These are phyloP conservation scores for Neria commutata DNA, from an alignment of 2,888 invertebrate genomes.

Conservation along the genomic window DNA sequence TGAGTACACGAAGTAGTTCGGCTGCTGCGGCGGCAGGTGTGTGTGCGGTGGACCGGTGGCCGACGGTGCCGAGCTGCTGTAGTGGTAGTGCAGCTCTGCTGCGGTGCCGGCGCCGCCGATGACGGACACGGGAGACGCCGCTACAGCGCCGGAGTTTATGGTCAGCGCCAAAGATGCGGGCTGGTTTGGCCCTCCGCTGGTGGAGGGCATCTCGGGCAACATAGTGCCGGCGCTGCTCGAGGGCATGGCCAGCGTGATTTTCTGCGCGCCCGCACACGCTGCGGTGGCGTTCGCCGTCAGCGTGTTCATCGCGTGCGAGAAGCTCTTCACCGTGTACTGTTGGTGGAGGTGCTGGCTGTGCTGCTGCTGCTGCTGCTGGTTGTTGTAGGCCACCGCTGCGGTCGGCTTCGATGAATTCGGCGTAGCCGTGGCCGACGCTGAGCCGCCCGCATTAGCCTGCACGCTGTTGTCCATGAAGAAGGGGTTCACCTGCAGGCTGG, in stretches of 20 bases:
- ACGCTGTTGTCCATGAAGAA: slow-evolving; percentile 53
- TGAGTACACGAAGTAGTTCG: slow-evolving; percentile 37
- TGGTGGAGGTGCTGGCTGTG: slow-evolving; percentile 34
- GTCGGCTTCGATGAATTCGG: slow-evolving; percentile 53
- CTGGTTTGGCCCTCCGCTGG: slow-evolving; percentile 28
- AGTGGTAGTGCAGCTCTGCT: slow-evolving; percentile 38
- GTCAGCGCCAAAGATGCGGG: slow-evolving; percentile 34
- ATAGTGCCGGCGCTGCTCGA: slow-evolving; percentile 34
- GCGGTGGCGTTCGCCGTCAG: slow-evolving; percentile 48
- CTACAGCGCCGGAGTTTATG: slow-evolving; percentile 31
- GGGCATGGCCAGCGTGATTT: slow-evolving; percentile 41
- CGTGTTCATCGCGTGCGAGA: slow-evolving; percentile 55
- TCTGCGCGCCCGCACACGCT: slow-evolving; percentile 31
- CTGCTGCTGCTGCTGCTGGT: slow-evolving; percentile 9
- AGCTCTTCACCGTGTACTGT: slow-evolving; percentile 57
- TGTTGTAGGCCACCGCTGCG: too few species aligned
- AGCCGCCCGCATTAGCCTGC: slow-evolving; percentile 16
- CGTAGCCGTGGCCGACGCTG: slow-evolving; percentile 47
- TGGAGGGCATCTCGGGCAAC: slow-evolving; percentile 21
- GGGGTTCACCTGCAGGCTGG: slow-evolving; percentile 53
- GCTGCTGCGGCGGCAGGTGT: slow-evolving; percentile 29
- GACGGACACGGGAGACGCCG: slow-evolving; percentile 20
- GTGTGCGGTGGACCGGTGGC: slow-evolving; percentile 25
- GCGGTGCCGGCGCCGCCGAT: slow-evolving; percentile 22
- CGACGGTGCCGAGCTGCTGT: slow-evolving; percentile 48